Conservation (phyloP, 2,888 invertebrate genomes). For the Pseudococcus jackbeardsleyi region DNA sequence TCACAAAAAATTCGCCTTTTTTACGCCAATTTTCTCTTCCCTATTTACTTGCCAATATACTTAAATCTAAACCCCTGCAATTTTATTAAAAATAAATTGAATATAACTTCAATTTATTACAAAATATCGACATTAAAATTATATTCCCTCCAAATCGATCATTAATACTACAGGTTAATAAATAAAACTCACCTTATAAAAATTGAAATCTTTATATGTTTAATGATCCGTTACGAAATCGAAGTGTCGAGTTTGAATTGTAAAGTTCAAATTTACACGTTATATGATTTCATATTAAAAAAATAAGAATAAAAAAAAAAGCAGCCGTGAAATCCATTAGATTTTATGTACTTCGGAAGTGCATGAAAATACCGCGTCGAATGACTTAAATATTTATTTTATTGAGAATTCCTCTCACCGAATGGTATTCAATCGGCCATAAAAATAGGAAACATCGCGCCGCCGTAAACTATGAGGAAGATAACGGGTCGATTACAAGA, state of each 20-base stretch:
- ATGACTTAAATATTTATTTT: conserved; percentile 28
- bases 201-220: neutral
- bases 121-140: too few species aligned
- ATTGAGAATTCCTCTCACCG: conserved; percentile 1
- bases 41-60: too few species aligned
- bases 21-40: too few species aligned
- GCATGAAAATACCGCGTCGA: conserved; percentile 24
- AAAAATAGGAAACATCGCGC: neutral
- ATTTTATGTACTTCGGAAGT: conserved; percentile 21
- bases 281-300: neutral
- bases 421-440: conserved; percentile 17
- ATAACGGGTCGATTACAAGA: conserved; percentile 16
- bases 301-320: neutral
- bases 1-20: too few species aligned
- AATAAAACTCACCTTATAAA: neutral
- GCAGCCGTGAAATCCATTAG: conserved; percentile 1
- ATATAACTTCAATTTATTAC: too few species aligned
- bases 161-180: neutral
- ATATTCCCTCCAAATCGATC: too few species aligned
- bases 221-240: neutral
- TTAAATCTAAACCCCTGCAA: too few species aligned
- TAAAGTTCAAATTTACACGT: conserved; percentile 19
- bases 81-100: too few species aligned
- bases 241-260: neutral
- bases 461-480: neutral